Evolutionary conservation across 2,113 vertebrate species (phyloP).

Genomic region (Casuarius casuarius): DNA sequence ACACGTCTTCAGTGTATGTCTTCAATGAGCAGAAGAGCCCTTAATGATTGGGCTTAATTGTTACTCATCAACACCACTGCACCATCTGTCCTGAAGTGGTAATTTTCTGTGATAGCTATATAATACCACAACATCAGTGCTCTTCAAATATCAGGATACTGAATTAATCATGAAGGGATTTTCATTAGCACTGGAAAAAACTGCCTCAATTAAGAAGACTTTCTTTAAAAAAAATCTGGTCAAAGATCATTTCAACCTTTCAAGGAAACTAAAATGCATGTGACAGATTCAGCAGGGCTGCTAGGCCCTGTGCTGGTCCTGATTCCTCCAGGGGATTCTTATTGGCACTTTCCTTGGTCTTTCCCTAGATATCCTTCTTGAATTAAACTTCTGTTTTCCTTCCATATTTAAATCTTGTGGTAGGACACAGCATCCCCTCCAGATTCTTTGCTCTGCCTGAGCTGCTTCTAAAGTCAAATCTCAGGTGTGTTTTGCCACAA

Average conservation of each 20-base stretch:
- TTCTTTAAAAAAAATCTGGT: constrained; percentile 19
- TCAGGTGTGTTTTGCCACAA: not conserved
- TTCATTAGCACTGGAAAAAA: constrained; percentile 37
- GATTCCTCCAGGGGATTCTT: not conserved
- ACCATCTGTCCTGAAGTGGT: constrained; percentile 64
- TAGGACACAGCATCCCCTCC: not conserved
- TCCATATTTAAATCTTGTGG: not conserved
- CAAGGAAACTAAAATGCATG: not conserved
- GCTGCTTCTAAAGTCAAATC: not conserved
- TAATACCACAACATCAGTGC: constrained; percentile 17
- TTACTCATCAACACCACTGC: constrained; percentile 62
- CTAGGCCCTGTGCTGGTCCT: not conserved
- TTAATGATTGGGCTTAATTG: constrained; percentile 68
- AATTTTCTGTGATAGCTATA: constrained; percentile 43
- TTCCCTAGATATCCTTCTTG: not conserved
- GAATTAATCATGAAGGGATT: constrained; percentile 55
- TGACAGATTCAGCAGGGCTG: not conserved
- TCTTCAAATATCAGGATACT: constrained; percentile 58
- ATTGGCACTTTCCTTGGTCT: not conserved
- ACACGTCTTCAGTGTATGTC: constrained; percentile 39
- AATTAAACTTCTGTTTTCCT: not conserved
- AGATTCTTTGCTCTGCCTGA: not conserved
- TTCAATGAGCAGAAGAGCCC: constrained; percentile 54
- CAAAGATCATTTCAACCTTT: not conserved
- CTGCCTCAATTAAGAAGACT: constrained; percentile 20